A percentile compares a stretch with the other conserved stretches of the same genome.
phyloP scores from a whole-genome alignment of 2,113 vertebrate species.

The Pseudonaja textilis region DNA sequence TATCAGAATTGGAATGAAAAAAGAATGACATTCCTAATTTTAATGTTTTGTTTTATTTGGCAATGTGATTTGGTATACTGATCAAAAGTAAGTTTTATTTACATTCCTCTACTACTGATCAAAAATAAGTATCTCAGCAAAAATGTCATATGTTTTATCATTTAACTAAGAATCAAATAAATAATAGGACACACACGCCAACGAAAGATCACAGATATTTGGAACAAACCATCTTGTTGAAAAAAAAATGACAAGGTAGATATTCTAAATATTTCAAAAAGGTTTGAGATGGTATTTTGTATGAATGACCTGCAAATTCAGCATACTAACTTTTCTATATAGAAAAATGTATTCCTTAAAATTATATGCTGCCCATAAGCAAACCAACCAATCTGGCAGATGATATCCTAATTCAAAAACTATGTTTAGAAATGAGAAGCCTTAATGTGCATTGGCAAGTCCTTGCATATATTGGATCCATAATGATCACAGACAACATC shows the following conservation, averaged over 20 bases:
- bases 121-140: not conserved
- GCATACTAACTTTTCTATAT: not conserved
- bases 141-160: not conserved
- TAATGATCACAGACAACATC: not conserved
- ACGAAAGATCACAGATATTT: not conserved
- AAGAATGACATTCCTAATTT: not conserved
- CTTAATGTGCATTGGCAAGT: not conserved
- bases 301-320: not conserved
- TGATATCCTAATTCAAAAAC: not conserved
- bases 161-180: not conserved
- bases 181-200: not conserved
- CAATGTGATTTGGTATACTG: not conserved
- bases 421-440: not conserved
- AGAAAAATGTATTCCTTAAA: not conserved
- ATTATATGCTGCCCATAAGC: not conserved
- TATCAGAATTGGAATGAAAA: not conserved
- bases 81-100: rapidly evolving
- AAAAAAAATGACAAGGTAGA: not conserved
- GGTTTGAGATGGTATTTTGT: not conserved
- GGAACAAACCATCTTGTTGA: not conserved
- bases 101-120: not conserved
- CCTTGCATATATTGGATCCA: not conserved
- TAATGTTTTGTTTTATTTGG: not conserved
- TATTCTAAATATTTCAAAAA: not conserved
- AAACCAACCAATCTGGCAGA: not conserved